These are phyloP conservation scores for Pogonomyrmex californicus DNA, from an alignment of 1,140 invertebrate species.

Conservation along the genomic window DNA sequence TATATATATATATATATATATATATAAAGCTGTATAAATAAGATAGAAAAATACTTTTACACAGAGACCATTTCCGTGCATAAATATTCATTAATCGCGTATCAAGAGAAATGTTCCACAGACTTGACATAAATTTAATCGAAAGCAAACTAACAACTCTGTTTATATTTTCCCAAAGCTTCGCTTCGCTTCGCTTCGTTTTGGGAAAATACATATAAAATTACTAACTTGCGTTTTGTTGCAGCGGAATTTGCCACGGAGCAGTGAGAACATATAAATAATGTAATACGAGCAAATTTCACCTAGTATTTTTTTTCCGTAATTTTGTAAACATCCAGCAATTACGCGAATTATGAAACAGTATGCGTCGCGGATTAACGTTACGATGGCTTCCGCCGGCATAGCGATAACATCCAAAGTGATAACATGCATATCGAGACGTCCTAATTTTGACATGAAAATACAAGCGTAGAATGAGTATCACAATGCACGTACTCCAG, in stretches of 20 bases:
- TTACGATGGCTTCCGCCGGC: neutral
- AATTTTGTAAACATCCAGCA: conserved; percentile 13
- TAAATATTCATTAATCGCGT: conserved; percentile 33
- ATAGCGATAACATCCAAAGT: neutral
- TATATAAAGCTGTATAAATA: conserved; percentile 9
- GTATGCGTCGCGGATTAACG: neutral
- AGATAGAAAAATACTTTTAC: conserved; percentile 18
- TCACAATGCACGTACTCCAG: conserved; percentile 47
- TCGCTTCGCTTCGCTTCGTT: neutral
- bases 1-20: neutral
- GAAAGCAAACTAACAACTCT: neutral
- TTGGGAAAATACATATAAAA: conserved; percentile 2
- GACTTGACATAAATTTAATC: conserved; percentile 27
- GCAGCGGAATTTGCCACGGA: neutral
- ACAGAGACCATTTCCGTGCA: neutral
- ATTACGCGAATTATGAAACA: neutral
- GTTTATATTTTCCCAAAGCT: neutral
- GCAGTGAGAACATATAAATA: neutral
- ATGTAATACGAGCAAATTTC: neutral
- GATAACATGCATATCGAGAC: conserved; percentile 32
- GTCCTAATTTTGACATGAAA: conserved; percentile 48
- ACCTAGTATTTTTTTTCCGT: neutral
- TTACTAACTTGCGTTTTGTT: neutral
- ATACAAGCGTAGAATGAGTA: conserved; percentile 2
- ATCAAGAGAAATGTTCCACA: neutral